Conservation (phyloP, 2,113 vertebrate species). For the Pristiophorus japonicus region DNA sequence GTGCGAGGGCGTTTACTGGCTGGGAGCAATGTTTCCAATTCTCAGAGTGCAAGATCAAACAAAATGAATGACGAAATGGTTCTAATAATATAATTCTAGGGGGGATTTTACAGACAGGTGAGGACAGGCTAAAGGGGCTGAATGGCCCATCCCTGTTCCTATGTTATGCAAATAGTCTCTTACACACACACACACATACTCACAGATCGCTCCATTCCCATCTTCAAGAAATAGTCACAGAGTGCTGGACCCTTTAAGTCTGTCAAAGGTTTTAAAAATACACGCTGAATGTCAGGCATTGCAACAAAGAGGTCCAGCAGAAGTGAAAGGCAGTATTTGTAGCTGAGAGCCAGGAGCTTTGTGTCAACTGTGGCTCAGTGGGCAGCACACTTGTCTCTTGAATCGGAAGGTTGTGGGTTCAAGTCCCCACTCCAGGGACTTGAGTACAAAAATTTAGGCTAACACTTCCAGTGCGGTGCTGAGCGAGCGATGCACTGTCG, state of each 20-base stretch:
- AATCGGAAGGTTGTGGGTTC: no score
- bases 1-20: background rate
- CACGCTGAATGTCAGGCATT: background rate
- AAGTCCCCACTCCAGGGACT: no score
- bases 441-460: no score
- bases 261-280: background rate
- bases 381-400: no score
- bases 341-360: background rate
- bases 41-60: background rate
- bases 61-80: background rate
- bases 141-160: background rate
- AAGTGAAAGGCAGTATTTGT: background rate
- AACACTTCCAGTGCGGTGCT: no score
- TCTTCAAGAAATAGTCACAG: constrained; percentile 13
- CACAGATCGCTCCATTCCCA: constrained; percentile 57
- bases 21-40: background rate
- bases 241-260: background rate
- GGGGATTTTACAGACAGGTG: background rate
- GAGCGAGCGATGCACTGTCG: no score
- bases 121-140: background rate
- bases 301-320: background rate
- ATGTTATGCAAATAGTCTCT: background rate
- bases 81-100: background rate
- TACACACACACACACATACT: background rate
- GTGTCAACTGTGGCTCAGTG: no score